phyloP scores from a whole-genome alignment of 2,797 vertebrate species.

The Fistularia commersonii region DNA sequence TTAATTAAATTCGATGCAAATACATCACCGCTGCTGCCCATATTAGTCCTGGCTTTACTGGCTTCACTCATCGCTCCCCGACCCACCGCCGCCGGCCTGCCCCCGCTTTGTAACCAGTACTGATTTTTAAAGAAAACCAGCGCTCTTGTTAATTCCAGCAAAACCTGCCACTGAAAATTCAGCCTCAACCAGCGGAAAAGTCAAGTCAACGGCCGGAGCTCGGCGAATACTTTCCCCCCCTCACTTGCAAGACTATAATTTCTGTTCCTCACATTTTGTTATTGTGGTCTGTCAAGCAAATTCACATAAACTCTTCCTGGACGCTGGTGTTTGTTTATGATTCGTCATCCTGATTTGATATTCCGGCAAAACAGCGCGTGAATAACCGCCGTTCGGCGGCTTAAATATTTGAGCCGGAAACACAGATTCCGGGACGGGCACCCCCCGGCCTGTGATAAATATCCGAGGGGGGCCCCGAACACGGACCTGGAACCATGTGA shows the following conservation, averaged over 20 bases:
- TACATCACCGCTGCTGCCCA: slow-evolving; percentile 17
- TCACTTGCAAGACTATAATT: neutral
- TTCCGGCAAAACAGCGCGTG: slow-evolving; percentile 12
- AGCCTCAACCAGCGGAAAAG: neutral
- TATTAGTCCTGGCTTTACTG: slow-evolving; percentile 23
- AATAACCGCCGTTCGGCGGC: slow-evolving; percentile 10
- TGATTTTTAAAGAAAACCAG: no score
- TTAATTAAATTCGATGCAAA: slow-evolving; percentile 45
- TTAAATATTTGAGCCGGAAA: slow-evolving; percentile 9
- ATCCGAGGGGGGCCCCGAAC: neutral
- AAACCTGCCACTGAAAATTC: no score
- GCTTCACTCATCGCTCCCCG: no score
- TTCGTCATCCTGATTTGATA: no score
- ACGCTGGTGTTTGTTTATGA: slow-evolving; percentile 12
- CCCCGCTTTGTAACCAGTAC: no score
- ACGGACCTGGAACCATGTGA: neutral
- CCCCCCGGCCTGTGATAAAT: slow-evolving; percentile 1
- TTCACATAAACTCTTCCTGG: slow-evolving; percentile 4
- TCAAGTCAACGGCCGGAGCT: no score
- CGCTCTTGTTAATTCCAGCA: no score
- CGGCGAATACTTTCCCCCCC: no score
- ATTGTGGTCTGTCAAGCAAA: no score
- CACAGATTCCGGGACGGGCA: neutral
- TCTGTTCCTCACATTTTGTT: slow-evolving; percentile 2
- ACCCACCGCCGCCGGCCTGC: no score